These are phyloP conservation scores for Amphiprion clarkii DNA, from an alignment of 2,797 vertebrate genomes.

Conservation along the genomic window DNA sequence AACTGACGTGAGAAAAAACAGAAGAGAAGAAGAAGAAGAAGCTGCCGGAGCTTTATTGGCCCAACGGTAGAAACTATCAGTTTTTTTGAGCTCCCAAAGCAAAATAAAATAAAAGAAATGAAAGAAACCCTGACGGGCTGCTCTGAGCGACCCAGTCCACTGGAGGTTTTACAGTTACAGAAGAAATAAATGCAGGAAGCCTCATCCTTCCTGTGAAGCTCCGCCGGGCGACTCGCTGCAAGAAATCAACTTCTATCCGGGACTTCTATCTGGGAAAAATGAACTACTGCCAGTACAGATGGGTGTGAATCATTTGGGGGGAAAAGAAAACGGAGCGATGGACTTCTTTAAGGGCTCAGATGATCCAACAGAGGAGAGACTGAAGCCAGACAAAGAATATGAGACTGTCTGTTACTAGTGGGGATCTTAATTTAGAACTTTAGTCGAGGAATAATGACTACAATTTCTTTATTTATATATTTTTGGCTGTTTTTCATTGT, in stretches of 20 bases:
- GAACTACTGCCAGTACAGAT: slow-evolving; percentile 23
- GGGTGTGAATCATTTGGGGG: slow-evolving; percentile 40
- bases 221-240: slow-evolving; percentile 14
- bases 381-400: background rate
- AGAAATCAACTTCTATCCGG: slow-evolving; percentile 37
- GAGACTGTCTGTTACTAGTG: background rate
- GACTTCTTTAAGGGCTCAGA: slow-evolving; percentile 11
- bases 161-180: slow-evolving; percentile 41
- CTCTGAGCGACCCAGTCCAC: slow-evolving; percentile 19
- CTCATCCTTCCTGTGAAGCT: slow-evolving; percentile 25
- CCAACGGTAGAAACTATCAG: slow-evolving; percentile 28
- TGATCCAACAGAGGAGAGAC: slow-evolving; percentile 29
- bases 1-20: slow-evolving; percentile 56
- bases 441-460: background rate
- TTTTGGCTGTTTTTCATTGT: too few relatives aligned
- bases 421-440: background rate
- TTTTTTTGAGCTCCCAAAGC: slow-evolving; percentile 6
- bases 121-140: slow-evolving; percentile 37
- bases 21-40: slow-evolving; percentile 23
- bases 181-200: slow-evolving; percentile 37
- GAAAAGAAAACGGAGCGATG: slow-evolving; percentile 7
- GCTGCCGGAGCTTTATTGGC: slow-evolving; percentile 40
- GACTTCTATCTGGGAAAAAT: background rate
- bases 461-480: too few relatives aligned
- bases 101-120: slow-evolving; percentile 44